These are phyloP conservation scores for Rhinolophus ferrumequinum DNA, from an alignment of 2,113 vertebrate species.

Conservation along the genomic window DNA sequence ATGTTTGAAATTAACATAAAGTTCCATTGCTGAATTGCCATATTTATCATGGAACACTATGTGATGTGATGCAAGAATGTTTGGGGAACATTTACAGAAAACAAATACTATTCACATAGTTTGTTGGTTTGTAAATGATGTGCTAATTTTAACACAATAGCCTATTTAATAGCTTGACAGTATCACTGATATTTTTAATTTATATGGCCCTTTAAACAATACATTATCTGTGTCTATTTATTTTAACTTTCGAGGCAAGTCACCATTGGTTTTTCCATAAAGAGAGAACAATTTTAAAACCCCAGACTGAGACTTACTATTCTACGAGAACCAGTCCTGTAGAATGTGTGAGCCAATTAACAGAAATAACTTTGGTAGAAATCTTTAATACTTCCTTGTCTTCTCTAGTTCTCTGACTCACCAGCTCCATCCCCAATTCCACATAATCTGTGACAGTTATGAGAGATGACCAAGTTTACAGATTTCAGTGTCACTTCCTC, in stretches of 20 bases:
- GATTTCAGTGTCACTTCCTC: not conserved
- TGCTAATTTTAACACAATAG: too few species aligned
- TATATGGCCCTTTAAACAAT: not conserved
- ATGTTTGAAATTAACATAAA: not conserved
- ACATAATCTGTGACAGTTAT: not conserved
- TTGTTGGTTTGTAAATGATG: too few species aligned
- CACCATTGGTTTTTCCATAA: not conserved
- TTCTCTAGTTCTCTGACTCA: not conserved
- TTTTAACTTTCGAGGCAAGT: not conserved
- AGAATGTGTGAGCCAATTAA: not conserved
- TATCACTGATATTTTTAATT: not conserved
- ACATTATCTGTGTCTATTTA: not conserved
- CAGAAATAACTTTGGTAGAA: not conserved
- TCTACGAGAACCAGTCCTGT: not conserved
- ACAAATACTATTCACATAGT: not conserved
- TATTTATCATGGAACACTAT: not conserved
- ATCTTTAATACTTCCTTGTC: not conserved
- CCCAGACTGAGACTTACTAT: not conserved
- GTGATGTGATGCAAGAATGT: too few species aligned
- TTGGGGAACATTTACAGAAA: not conserved
- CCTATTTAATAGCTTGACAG: too few species aligned
- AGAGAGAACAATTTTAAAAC: not conserved
- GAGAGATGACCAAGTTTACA: not conserved
- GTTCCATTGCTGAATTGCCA: not conserved
- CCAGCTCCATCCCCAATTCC: not conserved